Evolutionary conservation across 1,140 invertebrate species (phyloP), one percentile per base, ranked within the genome.

Genomic region (Anoplophora glabripennis): DNA sequence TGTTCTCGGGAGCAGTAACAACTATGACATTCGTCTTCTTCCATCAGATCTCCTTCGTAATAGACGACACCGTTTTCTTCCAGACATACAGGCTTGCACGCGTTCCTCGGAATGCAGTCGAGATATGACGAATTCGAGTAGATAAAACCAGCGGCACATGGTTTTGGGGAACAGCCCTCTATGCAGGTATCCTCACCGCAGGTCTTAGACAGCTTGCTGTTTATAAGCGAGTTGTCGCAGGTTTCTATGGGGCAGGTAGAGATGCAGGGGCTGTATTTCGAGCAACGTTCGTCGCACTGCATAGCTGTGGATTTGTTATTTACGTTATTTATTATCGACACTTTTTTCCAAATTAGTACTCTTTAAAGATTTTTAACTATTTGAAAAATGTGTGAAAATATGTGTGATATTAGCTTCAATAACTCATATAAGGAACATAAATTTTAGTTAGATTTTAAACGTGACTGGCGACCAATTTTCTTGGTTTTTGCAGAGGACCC

Each of bases 261-360:
- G 4, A 93, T 81, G 67, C 92, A 94, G 3, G 90, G 83, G 48
- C 84, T 88, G 74, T 94, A 95, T 7, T 81, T 82, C 1, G 87
- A 82, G 66, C 90, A 92, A 14, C 80, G 79, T 62, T 87, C 84
- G 72, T 93, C 89, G 72, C 93, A 95, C 74, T 95, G 91, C 74
- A 95, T 89, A 1, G 92, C 89, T 92, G 73, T 37, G 55, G 17
- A 11, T 41, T 9, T 44, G 8, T 53, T n/a, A 18, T 14, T 46
- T 12, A 14, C n/a, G 14, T 11, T n/a, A 46, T 12, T 46, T 18
- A 9, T 46, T 14, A 1, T 17, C 3, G n/a, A n/a, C n/a, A n/a
- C n/a, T n/a, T n/a, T n/a, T n/a, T n/a, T n/a, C n/a, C n/a, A n/a
- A n/a, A n/a, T n/a, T n/a, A n/a, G n/a, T n/a, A n/a, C n/a, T n/a